Evolutionary conservation across 2,797 vertebrate genomes (phyloP), one percentile per base, ranked within the genome.

Genomic region (Urophycis tenuis): DNA sequence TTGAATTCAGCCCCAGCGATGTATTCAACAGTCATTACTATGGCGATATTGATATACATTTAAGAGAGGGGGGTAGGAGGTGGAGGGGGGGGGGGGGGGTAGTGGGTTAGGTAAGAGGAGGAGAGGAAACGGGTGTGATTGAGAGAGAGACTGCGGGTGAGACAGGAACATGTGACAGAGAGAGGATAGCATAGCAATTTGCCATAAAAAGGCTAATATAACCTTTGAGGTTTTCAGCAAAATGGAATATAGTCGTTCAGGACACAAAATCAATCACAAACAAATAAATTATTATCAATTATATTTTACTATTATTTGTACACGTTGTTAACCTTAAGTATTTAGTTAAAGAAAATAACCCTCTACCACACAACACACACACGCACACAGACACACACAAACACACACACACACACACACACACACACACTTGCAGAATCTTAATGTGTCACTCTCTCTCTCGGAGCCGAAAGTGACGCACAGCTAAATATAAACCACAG

Each of bases 401-500:
- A 53, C 49, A 53, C 49, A 53, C 49, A 53, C 49, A 53, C 49
- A 53, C 19, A 53, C 49, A n/a, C 53, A 60, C 22, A 25, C 53
- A 60, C n/a, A 10, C 22, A 60, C 53, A 60, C 7, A 60, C 39
- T 2, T 12, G 14, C 10, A 12, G 2, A 41, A 4, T 41, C 15
- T 15, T 41, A 60, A 60, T 60, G 49, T 60, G 49, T 60, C 49
- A 7, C 49, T 22, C 19, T n/a, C 19, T 22, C 49, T 53, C 49
- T 53, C 45, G 1, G 22, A 60, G 22, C 67, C 14, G 31, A 79
- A 86, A 87, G 81, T 71, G 85, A 79, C 78, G 80, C 79, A 25
- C 72, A 91, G 95, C 94, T 96, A 95, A 95, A 95, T 96, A 96
- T 96, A 93, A 90, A 94, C 94, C 85, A 87, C 94, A 92, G 79